These are phyloP conservation scores for Lutraria lutraria DNA, from an alignment of 2,888 invertebrate species.

Conservation along the genomic window DNA sequence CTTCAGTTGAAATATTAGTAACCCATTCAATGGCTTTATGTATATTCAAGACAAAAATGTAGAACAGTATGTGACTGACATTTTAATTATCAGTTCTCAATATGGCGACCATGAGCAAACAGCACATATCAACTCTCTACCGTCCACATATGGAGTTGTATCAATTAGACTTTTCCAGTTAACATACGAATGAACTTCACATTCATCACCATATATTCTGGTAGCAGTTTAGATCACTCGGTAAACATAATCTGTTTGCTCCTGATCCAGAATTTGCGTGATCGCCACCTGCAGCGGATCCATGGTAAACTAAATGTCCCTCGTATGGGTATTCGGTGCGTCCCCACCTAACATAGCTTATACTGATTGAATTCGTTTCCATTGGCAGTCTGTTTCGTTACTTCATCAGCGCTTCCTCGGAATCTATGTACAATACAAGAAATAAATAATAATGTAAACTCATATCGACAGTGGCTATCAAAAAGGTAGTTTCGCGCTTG, in stretches of 20 bases:
- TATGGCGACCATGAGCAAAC: conserved; percentile 22
- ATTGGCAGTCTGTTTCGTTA: not conserved
- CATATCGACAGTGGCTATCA: no score
- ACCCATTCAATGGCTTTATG: no score
- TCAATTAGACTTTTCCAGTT: not conserved
- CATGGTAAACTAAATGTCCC: conserved; percentile 11
- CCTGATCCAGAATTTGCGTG: conserved; percentile 9
- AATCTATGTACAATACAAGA: not conserved
- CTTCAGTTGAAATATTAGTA: no score
- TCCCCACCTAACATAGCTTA: conserved; percentile 29
- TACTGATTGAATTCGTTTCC: not conserved
- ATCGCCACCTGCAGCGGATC: conserved; percentile 21
- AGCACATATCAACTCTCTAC: conserved; percentile 26
- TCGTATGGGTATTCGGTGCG: not conserved
- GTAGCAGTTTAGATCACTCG: conserved; percentile 1
- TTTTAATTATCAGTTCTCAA: no score
- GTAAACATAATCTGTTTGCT: conserved; percentile 24
- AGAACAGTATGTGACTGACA: no score
- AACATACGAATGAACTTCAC: not conserved
- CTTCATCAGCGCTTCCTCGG: not conserved
- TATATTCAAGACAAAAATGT: no score
- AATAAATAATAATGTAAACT: no score
- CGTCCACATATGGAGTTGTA: conserved; percentile 20
- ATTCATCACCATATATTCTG: conserved; percentile 20
- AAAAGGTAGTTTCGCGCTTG: no score